Evolutionary conservation across 92 coral and sea anemone species (phyloP).

Genomic region (Palythoa grandiflora): DNA sequence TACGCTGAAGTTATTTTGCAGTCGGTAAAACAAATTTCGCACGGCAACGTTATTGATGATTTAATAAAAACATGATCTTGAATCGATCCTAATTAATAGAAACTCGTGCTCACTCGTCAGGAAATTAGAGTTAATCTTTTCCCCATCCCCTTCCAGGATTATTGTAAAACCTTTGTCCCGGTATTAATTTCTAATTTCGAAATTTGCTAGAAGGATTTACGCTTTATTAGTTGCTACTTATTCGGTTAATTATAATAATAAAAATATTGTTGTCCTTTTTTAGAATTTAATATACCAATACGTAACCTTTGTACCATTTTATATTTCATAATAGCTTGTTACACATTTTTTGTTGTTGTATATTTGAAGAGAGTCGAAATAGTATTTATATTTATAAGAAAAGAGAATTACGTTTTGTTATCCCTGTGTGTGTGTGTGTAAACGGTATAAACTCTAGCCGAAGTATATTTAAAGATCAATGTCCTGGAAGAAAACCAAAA

Average conservation of each 20-base stretch:
- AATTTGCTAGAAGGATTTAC: neutral
- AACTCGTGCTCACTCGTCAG: neutral
- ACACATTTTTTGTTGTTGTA: too few relatives aligned
- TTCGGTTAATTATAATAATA: neutral
- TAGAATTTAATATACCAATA: too few relatives aligned
- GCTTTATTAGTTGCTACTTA: neutral
- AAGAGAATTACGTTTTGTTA: too few relatives aligned
- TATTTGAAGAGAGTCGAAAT: too few relatives aligned
- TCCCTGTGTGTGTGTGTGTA: too few relatives aligned
- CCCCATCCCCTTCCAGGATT: neutral
- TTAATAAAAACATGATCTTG: neutral
- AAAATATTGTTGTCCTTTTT: too few relatives aligned
- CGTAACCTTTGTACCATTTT: too few relatives aligned
- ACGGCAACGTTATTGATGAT: neutral
- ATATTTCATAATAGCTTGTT: too few relatives aligned
- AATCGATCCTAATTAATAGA: neutral
- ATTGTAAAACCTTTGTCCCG: neutral
- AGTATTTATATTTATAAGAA: too few relatives aligned
- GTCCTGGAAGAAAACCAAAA: too few relatives aligned
- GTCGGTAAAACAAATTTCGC: neutral
- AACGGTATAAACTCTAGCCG: too few relatives aligned
- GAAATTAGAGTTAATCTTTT: neutral
- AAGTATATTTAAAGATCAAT: too few relatives aligned
- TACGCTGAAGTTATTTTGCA: neutral
- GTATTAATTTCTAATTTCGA: neutral